phyloP scores from a whole-genome alignment of 2,888 invertebrate genomes.

The Cerceris ruficornis region DNA sequence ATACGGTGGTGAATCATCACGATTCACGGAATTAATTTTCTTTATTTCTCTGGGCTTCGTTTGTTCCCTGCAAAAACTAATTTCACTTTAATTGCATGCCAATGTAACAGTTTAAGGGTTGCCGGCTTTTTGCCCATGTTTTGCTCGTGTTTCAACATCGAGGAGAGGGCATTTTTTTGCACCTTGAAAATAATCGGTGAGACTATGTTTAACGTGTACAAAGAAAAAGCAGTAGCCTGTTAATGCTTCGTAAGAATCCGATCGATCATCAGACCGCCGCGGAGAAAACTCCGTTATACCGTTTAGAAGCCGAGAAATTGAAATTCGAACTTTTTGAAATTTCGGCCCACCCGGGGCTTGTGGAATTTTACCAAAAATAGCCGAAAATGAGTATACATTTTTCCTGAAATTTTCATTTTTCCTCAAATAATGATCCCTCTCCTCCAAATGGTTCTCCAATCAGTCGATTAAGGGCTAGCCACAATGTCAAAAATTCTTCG shows the following conservation, averaged over 20 bases:
- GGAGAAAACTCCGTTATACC: too few relatives aligned
- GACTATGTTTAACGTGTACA: background rate
- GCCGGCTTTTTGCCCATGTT: background rate
- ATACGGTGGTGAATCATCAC: conserved; percentile 17
- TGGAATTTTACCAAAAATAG: too few relatives aligned
- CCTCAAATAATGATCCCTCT: too few relatives aligned
- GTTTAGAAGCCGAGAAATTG: too few relatives aligned
- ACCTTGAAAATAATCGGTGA: background rate
- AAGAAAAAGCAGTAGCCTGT: background rate
- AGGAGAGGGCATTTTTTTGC: background rate
- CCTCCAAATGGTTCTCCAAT: too few relatives aligned
- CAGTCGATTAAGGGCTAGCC: too few relatives aligned
- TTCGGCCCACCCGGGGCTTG: too few relatives aligned
- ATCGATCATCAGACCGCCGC: background rate
- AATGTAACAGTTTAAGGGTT: conserved; percentile 4
- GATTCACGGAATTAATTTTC: conserved; percentile 20
- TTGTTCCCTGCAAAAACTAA: conserved; percentile 11
- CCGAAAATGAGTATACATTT: too few relatives aligned
- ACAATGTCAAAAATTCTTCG: too few relatives aligned
- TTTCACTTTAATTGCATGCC: conserved; percentile 22
- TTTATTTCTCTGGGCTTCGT: conserved; percentile 13
- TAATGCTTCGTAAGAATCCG: background rate
- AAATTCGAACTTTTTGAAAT: too few relatives aligned
- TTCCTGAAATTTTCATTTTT: too few relatives aligned
- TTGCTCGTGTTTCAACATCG: background rate